Base-by-base conservation (phyloP, 2,113 vertebrate genomes). In the Stictonetta naevosa region DNA sequence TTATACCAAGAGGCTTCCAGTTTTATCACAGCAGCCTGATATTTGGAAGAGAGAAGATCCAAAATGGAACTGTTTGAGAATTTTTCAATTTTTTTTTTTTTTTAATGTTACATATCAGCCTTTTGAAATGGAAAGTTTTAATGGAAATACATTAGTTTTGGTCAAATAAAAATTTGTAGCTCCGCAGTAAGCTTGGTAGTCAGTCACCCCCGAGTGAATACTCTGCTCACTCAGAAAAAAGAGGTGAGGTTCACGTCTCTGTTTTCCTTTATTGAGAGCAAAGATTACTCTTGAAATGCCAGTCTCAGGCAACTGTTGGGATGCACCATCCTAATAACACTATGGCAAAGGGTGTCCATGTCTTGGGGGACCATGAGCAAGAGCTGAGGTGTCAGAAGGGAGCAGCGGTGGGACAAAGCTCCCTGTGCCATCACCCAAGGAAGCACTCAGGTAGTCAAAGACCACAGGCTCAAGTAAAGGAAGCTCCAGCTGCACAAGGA, bases 221-320 rank as follows among this genome's bases (percentile, higher is more conserved):
- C 4, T 20, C 20, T n/a, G 23, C n/a, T 90, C 68, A 63, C 28
- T 85, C 34, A 82, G 71, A 63, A 94, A 86, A 86, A 83, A n/a
- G n/a, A n/a, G n/a, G n/a, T n/a, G n/a, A n/a, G 22, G 6, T 82
- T 84, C 10, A 44, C 11, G 40, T 29, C 14, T 67, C 34, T 46
- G 14, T 26, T 83, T 44, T 93, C 34, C n/a, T 74, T 69, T 86
- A 50, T 26, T 83, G 52, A 68, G 38, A 75, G 18, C 8, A 56
- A 75, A 56, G n/a, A 21, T 67, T 55, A 29, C 31, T 52, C 38
- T 86, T 56, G 42, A 81, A 86, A 88, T 67, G 48, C 12, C 28
- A 40, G 2, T 13, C 26, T 67, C 69, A 59, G 68, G 21, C 23
- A 94, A 63, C 14, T 48, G 3, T 71, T 90, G 42, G 52, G 12